Conservation (phyloP, 2,888 invertebrate species). For the Ormyrus labotus region DNA sequence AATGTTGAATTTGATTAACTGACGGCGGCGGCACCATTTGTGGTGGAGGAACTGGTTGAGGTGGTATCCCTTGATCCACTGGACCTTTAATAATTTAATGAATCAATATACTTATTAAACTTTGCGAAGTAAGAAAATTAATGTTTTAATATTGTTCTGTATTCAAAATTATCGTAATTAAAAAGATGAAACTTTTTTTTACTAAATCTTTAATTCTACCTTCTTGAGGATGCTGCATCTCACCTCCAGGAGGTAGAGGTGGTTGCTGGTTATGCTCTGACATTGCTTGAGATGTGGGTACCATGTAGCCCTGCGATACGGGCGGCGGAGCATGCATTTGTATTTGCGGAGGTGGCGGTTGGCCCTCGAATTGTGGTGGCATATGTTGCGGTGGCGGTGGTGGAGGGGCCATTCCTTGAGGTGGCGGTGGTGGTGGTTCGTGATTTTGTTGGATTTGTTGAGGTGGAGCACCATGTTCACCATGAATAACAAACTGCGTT, state of each 20-base stretch:
- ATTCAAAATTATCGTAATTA: too few relatives aligned
- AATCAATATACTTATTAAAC: background rate
- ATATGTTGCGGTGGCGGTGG: conserved; percentile 54
- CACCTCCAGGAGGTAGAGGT: conserved; percentile 76
- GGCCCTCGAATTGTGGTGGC: conserved; percentile 69
- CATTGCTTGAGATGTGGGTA: conserved; percentile 65
- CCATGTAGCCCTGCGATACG: conserved; percentile 65
- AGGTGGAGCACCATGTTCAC: conserved; percentile 67
- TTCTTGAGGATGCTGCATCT: conserved; percentile 76
- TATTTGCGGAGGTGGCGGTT: conserved; percentile 61
- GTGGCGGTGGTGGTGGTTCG: conserved; percentile 67
- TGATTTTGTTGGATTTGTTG: conserved; percentile 69
- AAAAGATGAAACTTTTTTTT: background rate
- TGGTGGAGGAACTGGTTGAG: conserved; percentile 74
- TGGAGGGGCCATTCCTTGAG: conserved; percentile 56
- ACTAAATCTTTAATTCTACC: conserved; percentile 19
- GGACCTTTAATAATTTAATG: conserved; percentile 4
- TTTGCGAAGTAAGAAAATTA: background rate
- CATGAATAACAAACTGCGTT: conserved; percentile 71
- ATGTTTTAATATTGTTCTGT: background rate
- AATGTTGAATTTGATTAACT: conserved; percentile 68
- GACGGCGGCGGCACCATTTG: conserved; percentile 73
- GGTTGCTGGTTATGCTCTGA: conserved; percentile 68
- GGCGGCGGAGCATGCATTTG: conserved; percentile 59
- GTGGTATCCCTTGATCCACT: conserved; percentile 77